phyloP scores from a whole-genome alignment of 2,888 invertebrate species.

The Portevinia maculata region DNA sequence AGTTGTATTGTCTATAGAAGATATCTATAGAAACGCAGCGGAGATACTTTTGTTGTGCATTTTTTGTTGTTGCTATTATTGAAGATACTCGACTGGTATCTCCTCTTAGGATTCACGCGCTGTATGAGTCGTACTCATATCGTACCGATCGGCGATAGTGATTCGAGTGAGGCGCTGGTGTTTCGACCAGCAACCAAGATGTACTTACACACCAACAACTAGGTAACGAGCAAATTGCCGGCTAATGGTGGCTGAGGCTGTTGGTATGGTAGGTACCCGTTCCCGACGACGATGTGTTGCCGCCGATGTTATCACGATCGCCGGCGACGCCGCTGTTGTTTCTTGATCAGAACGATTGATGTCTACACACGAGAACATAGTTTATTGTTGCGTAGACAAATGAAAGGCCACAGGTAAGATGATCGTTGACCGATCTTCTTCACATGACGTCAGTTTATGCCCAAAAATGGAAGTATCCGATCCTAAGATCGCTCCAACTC shows the following conservation, averaged over 20 bases:
- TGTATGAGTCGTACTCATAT: conserved; percentile 13
- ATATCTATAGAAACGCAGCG: conserved; percentile 35
- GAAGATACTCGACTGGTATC: conserved; percentile 28
- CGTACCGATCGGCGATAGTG: conserved; percentile 40
- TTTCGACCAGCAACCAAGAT: conserved; percentile 61
- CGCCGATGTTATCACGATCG: conserved; percentile 50
- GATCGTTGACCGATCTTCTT: background rate
- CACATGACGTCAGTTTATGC: background rate
- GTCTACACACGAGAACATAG: conserved; percentile 53
- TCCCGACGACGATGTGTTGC: conserved; percentile 17
- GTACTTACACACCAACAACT: conserved; percentile 44
- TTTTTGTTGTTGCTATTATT: conserved; percentile 38
- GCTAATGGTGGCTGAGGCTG: conserved; percentile 66
- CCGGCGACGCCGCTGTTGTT: conserved; percentile 33
- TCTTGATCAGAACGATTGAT: conserved; percentile 61
- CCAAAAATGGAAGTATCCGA: background rate
- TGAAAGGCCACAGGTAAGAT: conserved; percentile 14
- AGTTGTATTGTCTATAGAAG: conserved; percentile 23
- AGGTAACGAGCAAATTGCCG: conserved; percentile 70
- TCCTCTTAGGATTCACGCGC: conserved; percentile 49
- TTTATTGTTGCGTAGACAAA: conserved; percentile 18
- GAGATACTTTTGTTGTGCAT: conserved; percentile 60
- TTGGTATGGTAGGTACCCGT: background rate
- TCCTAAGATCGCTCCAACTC: background rate
- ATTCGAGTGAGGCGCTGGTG: conserved; percentile 72